Percentiles rank a stretch among this genome's conserved stretches.
Evolutionary conservation across 2,888 invertebrate species (phyloP).

Genomic region (Ormyrus rosae): DNA sequence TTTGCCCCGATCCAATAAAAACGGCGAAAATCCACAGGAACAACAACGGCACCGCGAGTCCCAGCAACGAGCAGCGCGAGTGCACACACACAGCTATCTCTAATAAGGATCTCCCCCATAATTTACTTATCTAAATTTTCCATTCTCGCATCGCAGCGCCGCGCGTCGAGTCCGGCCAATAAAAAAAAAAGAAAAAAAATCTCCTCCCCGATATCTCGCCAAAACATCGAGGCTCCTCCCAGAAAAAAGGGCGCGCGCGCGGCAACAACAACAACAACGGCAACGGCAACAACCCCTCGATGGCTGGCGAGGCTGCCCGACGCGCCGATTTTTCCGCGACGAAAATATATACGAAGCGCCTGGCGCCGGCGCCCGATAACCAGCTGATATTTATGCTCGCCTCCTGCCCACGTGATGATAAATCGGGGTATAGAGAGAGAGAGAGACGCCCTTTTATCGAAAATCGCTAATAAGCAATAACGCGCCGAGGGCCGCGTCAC

Average conservation of each 20-base stretch:
- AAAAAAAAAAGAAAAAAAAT: neutral
- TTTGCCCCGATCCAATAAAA: neutral
- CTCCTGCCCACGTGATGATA: too few relatives aligned
- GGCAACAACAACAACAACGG: too few relatives aligned
- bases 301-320: too few relatives aligned
- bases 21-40: neutral
- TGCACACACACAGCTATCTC: neutral
- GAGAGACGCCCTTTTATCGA: slow-evolving; percentile 35
- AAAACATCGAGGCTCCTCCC: too few relatives aligned
- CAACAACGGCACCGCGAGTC: neutral
- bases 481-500: neutral
- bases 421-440: neutral
- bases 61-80: too few relatives aligned
- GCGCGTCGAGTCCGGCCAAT: neutral
- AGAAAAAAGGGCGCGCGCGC: too few relatives aligned
- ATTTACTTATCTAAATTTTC: slow-evolving; percentile 28
- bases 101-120: slow-evolving; percentile 19
- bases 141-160: neutral
- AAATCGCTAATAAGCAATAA: slow-evolving; percentile 48
- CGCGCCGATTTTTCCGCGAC: too few relatives aligned
- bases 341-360: too few relatives aligned
- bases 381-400: too few relatives aligned
- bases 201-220: neutral
- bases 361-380: too few relatives aligned
- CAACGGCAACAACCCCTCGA: too few relatives aligned